Conservation (phyloP, 2,888 invertebrate species). For the Galeruca laticollis region DNA sequence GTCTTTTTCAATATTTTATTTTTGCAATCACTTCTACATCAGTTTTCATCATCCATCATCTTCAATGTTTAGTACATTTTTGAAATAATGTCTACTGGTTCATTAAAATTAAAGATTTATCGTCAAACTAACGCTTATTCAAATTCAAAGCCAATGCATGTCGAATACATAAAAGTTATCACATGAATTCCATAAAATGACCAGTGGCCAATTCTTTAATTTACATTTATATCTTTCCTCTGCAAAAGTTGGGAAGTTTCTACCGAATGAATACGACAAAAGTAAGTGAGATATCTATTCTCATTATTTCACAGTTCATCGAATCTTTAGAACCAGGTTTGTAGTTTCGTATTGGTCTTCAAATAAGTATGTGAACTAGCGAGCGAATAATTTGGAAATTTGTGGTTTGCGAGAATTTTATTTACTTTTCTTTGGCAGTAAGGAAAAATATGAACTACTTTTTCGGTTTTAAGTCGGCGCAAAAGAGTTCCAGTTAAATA, state of each 20-base stretch:
- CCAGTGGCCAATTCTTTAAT: constrained; percentile 54
- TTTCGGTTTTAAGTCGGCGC: no score
- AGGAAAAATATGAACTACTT: background rate
- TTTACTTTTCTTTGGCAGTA: background rate
- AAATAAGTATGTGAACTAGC: constrained; percentile 9
- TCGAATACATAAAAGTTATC: background rate
- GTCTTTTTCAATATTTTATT: no score
- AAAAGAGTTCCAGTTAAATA: no score
- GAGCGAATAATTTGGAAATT: constrained; percentile 3
- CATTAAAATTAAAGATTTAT: background rate
- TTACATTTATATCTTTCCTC: constrained; percentile 53
- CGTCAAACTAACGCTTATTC: background rate
- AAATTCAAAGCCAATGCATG: background rate
- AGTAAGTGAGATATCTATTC: constrained; percentile 52
- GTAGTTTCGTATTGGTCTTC: constrained; percentile 29
- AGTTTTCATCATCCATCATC: no score
- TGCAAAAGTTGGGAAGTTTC: constrained; percentile 50
- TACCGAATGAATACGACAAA: constrained; percentile 44
- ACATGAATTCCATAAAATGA: constrained; percentile 29
- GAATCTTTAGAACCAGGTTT: constrained; percentile 35
- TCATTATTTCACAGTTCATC: constrained; percentile 50
- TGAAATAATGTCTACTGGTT: background rate
- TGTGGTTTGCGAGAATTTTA: background rate
- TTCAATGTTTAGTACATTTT: background rate
- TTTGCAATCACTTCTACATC: no score